Conservation (phyloP, 2,113 vertebrate species). For the Callospermophilus lateralis region DNA sequence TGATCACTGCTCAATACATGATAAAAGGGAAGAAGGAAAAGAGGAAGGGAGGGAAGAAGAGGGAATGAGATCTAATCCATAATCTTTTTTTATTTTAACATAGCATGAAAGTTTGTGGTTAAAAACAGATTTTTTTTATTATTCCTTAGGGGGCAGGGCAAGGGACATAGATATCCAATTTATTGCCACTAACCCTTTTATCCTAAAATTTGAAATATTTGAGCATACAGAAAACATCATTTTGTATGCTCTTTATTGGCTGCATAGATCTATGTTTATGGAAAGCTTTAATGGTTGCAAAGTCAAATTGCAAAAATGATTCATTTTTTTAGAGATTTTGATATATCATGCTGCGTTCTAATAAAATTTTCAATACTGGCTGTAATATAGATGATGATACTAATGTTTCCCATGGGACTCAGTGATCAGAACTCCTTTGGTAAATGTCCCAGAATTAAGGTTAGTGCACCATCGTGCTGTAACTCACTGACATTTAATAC, state of each 20-base stretch:
- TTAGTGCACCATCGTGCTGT: constrained; percentile 72
- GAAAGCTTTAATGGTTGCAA: constrained; percentile 79
- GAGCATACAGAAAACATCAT: constrained; percentile 56
- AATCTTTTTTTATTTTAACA: background rate
- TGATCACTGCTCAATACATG: too few species aligned
- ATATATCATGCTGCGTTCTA: constrained; percentile 75
- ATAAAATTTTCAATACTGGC: constrained; percentile 80
- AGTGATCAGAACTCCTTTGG: constrained; percentile 67
- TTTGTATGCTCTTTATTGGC: constrained; percentile 70
- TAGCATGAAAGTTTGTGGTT: background rate
- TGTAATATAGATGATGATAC: constrained; percentile 75
- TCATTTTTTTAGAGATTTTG: constrained; percentile 73
- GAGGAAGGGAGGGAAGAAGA: background rate
- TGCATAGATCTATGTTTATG: constrained; percentile 78
- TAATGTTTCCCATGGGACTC: constrained; percentile 66
- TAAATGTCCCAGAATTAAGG: constrained; percentile 78
- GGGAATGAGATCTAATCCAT: background rate
- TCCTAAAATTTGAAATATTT: constrained; percentile 77
- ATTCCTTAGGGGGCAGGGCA: constrained; percentile 46
- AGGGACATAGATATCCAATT: constrained; percentile 67
- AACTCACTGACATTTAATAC: constrained; percentile 68
- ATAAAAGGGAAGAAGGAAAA: background rate
- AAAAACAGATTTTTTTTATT: constrained; percentile 33
- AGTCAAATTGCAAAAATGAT: constrained; percentile 78
- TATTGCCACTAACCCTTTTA: constrained; percentile 68